Evolutionary conservation across 2,113 vertebrate species (phyloP), one percentile per base, ranked within the genome.

Genomic region (Tricholaema leucomelas): DNA sequence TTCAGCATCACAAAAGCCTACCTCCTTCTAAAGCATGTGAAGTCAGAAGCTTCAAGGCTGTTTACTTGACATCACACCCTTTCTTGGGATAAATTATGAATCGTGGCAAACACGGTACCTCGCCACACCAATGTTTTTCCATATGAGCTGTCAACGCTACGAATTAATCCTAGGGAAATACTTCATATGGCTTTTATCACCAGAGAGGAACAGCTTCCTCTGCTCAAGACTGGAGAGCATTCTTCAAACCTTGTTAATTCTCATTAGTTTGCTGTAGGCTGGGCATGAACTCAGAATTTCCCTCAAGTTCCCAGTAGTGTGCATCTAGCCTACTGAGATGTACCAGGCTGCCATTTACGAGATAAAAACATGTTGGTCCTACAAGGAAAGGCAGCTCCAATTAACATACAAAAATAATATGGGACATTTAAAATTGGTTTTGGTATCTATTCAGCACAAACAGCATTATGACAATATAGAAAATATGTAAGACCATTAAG

Each of bases 261-360:
- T 28, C 17, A 9, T 0, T 2, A 66, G 13, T 10, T 65, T 0
- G 1, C 28, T 50, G 21, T 0, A 54, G 28, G 2, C 0, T 3
- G n/a, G 25, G 19, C 61, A 64, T 9, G 1, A 78, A 73, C 13
- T 15, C 23, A 20, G 35, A 71, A 48, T 44, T 50, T 61, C 25
- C 7, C 44, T 63, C 11, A 38, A 59, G 40, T 59, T 33, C 50
- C 46, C 63, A 61, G 25, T 0, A 75, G 35, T 1, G 7, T 5
- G 4, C 44, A 72, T 3, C 38, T 23, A 88, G 35, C 6, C 50
- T 48, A 35, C 9, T 5, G 20, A 65, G 14, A 8, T 73, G 23
- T 24, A 20, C 20, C 23, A 59, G 76, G n/a, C 23, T 44, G 23
- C 19, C 11, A 3, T 30, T 42, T 18, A 42, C 9, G 56, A 65